Evolutionary conservation across 1,140 invertebrate species (phyloP).

Genomic region (Thalassaphorura encarpata): DNA sequence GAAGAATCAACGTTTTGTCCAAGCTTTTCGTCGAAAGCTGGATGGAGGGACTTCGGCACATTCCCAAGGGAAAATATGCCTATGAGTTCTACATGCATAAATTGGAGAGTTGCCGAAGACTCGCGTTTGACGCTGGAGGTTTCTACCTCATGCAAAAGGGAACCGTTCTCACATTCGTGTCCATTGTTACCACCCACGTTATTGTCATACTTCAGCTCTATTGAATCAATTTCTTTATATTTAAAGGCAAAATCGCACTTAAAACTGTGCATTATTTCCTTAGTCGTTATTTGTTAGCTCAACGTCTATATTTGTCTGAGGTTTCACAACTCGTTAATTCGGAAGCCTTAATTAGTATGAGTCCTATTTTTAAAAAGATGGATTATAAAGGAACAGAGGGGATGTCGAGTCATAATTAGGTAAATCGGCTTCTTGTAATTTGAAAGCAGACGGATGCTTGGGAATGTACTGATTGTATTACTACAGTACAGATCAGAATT

Average conservation of each 20-base stretch:
- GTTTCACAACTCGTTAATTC: neutral
- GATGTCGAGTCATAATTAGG: too few relatives aligned
- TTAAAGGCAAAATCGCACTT: neutral
- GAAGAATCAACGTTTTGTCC: constrained; percentile 29
- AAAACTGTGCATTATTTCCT: neutral
- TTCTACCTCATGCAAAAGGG: constrained; percentile 30
- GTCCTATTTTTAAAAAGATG: neutral
- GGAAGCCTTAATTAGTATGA: neutral
- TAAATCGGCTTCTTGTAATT: too few relatives aligned
- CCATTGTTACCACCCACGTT: constrained; percentile 28
- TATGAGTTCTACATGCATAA: constrained; percentile 31
- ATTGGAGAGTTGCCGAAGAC: constrained; percentile 29
- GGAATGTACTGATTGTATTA: too few relatives aligned
- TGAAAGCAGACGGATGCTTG: too few relatives aligned
- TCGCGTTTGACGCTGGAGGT: constrained; percentile 31
- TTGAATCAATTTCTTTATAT: neutral
- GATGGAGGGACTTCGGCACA: constrained; percentile 31
- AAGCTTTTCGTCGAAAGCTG: constrained; percentile 33
- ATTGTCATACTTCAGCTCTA: constrained; percentile 20
- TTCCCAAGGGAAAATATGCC: constrained; percentile 28
- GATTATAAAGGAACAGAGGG: too few relatives aligned
- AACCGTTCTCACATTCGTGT: constrained; percentile 30
- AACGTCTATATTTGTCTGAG: neutral
- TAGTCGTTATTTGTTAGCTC: neutral
- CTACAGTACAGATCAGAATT: too few relatives aligned